phyloP scores from a whole-genome alignment of 2,113 vertebrate genomes.

The Catharus bicknelli region DNA sequence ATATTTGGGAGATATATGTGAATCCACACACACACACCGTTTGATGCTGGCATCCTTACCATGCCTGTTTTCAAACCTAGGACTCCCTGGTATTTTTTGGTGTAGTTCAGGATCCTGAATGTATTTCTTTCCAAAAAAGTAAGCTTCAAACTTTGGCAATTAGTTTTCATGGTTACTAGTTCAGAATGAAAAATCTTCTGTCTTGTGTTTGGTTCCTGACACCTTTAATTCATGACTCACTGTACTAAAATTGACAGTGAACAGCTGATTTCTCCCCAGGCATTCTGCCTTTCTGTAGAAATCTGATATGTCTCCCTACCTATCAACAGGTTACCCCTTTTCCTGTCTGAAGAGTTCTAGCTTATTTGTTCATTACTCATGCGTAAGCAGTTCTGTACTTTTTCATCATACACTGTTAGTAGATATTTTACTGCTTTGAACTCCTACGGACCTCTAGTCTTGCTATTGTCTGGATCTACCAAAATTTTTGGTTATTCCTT shows the following conservation, averaged over 20 bases:
- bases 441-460: background rate
- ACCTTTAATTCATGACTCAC: background rate
- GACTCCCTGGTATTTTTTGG: fast-evolving
- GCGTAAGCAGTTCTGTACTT: background rate
- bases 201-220: background rate
- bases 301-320: background rate
- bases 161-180: background rate
- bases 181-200: background rate
- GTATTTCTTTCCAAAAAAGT: background rate
- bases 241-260: background rate
- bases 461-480: background rate
- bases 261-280: background rate
- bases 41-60: background rate
- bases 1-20: background rate
- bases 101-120: background rate
- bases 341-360: background rate
- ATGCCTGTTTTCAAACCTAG: background rate
- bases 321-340: background rate
- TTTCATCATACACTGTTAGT: background rate
- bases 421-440: background rate
- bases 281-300: background rate
- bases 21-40: background rate
- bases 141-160: background rate
- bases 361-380: background rate
- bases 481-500: background rate